These are phyloP conservation scores for Nycticryphes semicollaris DNA, from an alignment of 2,113 vertebrate genomes.

Conservation along the genomic window DNA sequence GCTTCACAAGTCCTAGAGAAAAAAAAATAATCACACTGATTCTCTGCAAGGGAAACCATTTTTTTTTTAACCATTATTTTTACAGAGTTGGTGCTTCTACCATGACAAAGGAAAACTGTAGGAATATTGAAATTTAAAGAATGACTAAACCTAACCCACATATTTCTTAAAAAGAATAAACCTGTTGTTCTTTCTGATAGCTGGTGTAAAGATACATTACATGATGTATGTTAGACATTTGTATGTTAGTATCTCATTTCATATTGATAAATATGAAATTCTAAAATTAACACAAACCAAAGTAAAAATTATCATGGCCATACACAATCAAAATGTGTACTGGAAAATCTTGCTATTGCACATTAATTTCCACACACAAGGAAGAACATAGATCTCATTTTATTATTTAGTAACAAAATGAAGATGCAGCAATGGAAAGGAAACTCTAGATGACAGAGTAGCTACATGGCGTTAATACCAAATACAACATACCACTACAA, in stretches of 20 bases:
- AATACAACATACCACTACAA: fast-evolving
- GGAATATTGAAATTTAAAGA: neutral
- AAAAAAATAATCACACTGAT: neutral
- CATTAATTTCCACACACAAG: neutral
- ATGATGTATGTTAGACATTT: neutral
- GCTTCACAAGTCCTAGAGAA: neutral
- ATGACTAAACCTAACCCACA: neutral
- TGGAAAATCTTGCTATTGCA: neutral
- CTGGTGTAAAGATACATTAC: neutral
- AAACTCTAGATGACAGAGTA: neutral
- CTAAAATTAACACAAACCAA: neutral
- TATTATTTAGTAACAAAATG: neutral
- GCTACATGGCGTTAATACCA: neutral
- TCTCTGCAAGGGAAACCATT: neutral
- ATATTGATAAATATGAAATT: neutral
- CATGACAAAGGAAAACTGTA: neutral
- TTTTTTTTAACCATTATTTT: neutral
- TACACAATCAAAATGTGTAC: neutral
- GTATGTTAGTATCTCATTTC: neutral
- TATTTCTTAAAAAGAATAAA: neutral
- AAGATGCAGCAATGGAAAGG: neutral
- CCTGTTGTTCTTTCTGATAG: neutral
- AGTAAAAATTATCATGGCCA: neutral
- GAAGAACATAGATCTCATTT: neutral
- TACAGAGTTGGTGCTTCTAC: neutral